Evolutionary conservation across 2,888 invertebrate genomes (phyloP).

Genomic region (Nomada ferruginata): DNA sequence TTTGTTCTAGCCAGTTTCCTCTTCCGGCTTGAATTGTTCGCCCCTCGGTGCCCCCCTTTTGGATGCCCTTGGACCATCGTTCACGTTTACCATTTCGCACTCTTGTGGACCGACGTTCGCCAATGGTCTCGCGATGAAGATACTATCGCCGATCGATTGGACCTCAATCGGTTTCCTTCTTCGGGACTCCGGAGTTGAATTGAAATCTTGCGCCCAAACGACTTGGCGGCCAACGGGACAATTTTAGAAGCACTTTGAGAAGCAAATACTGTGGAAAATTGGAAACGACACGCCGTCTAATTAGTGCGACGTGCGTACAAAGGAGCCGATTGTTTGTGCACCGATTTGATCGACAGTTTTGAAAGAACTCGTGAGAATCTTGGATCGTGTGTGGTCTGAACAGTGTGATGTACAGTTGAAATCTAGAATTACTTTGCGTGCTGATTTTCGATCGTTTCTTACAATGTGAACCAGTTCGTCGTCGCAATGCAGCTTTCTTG

Average conservation of each 20-base stretch:
- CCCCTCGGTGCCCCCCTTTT: background rate
- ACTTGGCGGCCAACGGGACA: too few relatives aligned
- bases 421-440: background rate
- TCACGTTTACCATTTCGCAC: too few relatives aligned
- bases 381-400: background rate
- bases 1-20: slow-evolving; percentile 46
- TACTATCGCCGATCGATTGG: too few relatives aligned
- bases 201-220: too few relatives aligned
- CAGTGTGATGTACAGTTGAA: background rate
- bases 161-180: too few relatives aligned
- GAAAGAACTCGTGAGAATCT: background rate
- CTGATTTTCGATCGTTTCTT: too few relatives aligned
- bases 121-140: too few relatives aligned
- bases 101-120: too few relatives aligned
- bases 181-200: too few relatives aligned
- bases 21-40: slow-evolving; percentile 56
- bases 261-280: too few relatives aligned
- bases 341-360: background rate
- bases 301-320: background rate
- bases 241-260: background rate
- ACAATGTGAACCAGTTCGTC: slow-evolving; percentile 17
- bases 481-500: background rate
- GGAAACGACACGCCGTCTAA: background rate
- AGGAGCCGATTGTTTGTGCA: background rate
- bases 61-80: too few relatives aligned